Conservation (phyloP, 2,888 invertebrate genomes). For the Drosophila pseudotalamancana region DNA sequence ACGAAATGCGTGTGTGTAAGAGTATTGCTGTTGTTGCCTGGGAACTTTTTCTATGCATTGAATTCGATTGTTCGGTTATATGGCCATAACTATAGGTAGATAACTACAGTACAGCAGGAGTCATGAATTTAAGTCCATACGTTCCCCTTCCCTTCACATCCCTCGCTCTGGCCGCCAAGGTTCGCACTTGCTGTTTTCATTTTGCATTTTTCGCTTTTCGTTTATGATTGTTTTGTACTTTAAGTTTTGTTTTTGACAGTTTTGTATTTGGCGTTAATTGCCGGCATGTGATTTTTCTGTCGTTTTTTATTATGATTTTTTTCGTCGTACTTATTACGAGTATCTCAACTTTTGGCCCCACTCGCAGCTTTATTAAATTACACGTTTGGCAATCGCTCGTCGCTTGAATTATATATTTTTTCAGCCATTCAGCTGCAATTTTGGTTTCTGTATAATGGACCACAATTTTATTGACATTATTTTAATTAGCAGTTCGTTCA, state of each 20-base stretch:
- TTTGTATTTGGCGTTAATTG: slow-evolving; percentile 65
- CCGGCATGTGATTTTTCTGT: slow-evolving; percentile 63
- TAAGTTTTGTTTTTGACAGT: slow-evolving; percentile 45
- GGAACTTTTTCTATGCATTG: slow-evolving; percentile 55
- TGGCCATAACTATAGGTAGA: slow-evolving; percentile 23
- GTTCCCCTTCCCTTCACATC: neutral
- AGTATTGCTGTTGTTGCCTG: slow-evolving; percentile 38
- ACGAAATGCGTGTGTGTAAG: slow-evolving; percentile 64
- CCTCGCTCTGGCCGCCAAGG: slow-evolving; percentile 33
- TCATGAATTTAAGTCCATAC: slow-evolving; percentile 21
- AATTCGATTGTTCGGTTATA: slow-evolving; percentile 63
- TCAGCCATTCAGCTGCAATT: slow-evolving; percentile 60
- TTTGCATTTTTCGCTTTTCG: slow-evolving; percentile 45
- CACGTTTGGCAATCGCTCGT: slow-evolving; percentile 73
- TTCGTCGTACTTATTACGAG: slow-evolving; percentile 45
- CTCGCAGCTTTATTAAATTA: slow-evolving; percentile 69
- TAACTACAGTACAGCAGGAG: slow-evolving; percentile 7
- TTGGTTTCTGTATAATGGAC: slow-evolving; percentile 76
- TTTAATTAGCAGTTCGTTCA: slow-evolving; percentile 78
- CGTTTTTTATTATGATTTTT: neutral
- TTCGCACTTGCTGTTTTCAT: slow-evolving; percentile 74
- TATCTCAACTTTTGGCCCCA: slow-evolving; percentile 71
- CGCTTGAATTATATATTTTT: slow-evolving; percentile 5
- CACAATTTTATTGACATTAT: slow-evolving; percentile 81
- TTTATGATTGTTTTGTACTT: slow-evolving; percentile 76